Evolutionary conservation across 2,113 vertebrate genomes (phyloP), one percentile per base, ranked within the genome.

Genomic region (Hippocampus zosterae): DNA sequence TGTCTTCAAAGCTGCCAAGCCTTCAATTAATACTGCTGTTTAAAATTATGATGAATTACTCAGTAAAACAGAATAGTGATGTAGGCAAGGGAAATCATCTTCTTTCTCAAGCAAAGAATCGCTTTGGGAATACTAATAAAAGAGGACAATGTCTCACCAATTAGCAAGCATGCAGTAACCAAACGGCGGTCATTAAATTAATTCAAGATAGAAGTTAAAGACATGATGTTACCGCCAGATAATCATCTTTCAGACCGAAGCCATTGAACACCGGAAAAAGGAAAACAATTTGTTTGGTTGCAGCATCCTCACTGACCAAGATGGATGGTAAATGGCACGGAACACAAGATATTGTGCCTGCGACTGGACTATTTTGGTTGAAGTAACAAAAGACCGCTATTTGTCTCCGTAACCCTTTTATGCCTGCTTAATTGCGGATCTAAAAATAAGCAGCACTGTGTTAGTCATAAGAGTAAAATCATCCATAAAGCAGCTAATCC

Each of bases 401-500:
- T 67, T 67, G 46, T 53, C 27, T 48, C 63, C 27, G 3, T 46
- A 65, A 37, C 65, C 65, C 65, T 53, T 25, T 46, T 46, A 69
- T 25, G 55, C 56, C 33, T 46, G 37, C 41, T 69, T 69, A 48
- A 60, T 69, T 69, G 53, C 42, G 18, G 13, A 37, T 46, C 68
- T 69, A 69, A 69, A 69, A 69, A 69, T 69, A 60, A 69, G 55
- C 41, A 60, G 23, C 40, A 44, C 55, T n/a, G 68, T 29, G 25
- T 69, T 69, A 69, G 68, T 57, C 68, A 60, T 25, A 69, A 44
- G 56, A 46, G 56, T 69, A 23, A 59, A 69, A 59, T 60, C 55
- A 48, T 8, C 41, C 42, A 57, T 44, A 44, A 69, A 59, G 6
- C 41, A 44, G 25, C 56, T 44, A 69, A 60, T 69, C 68, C 55